Evolutionary conservation across 2,797 vertebrate genomes (phyloP).

Genomic region (Loriculus beryllinus): DNA sequence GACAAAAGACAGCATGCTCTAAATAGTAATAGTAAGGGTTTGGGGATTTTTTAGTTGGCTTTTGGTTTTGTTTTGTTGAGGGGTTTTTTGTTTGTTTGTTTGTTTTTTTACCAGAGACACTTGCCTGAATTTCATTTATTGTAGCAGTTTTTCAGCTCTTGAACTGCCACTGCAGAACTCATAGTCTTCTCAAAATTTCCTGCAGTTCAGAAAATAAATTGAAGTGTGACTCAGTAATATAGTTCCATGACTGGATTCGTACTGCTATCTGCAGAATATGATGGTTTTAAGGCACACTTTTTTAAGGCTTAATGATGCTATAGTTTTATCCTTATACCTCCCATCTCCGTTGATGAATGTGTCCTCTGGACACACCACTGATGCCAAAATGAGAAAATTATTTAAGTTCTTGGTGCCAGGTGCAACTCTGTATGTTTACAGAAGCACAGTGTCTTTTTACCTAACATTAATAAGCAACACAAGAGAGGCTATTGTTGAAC

Average conservation of each 20-base stretch:
- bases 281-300: not conserved
- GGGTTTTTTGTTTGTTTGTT: too few relatives aligned
- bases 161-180: not conserved
- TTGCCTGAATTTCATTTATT: not conserved
- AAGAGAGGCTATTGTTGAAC: not conserved
- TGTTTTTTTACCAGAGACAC: not conserved
- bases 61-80: not conserved
- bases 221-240: not conserved
- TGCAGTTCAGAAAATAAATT: not conserved
- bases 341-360: not conserved
- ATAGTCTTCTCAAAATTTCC: constrained; percentile 2
- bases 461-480: not conserved
- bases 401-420: not conserved
- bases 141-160: not conserved
- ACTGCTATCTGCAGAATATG: not conserved
- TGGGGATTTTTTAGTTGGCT: not conserved
- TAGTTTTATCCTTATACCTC: not conserved
- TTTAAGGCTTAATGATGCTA: not conserved
- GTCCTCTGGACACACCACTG: not conserved
- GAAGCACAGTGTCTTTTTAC: not conserved
- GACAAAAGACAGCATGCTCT: not conserved
- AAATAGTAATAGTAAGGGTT: not conserved
- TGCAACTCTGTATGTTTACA: not conserved
- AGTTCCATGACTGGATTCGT: not conserved
- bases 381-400: not conserved